Percentiles rank a stretch among this genome's conserved stretches.
Evolutionary conservation across 2,888 invertebrate species (phyloP).

Genomic region (Lasioglossum vierecki): DNA sequence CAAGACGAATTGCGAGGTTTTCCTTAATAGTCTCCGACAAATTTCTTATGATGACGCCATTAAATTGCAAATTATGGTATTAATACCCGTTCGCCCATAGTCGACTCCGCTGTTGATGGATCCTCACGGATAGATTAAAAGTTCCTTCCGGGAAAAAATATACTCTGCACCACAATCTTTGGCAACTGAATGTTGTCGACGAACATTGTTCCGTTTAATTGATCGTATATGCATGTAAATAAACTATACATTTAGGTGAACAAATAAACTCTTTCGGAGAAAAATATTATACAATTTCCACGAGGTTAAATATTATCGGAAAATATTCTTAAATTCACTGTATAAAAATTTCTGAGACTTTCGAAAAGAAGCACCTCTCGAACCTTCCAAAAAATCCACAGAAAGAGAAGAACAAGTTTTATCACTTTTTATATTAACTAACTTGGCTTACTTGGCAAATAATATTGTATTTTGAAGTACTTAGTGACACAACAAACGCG

Average conservation of each 20-base stretch:
- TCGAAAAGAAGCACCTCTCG: neutral
- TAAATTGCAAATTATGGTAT: slow-evolving; percentile 2
- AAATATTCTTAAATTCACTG: too few species aligned
- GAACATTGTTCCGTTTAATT: neutral
- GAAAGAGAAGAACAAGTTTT: neutral
- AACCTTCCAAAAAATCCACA: neutral
- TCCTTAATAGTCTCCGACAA: neutral
- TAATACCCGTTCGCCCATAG: neutral
- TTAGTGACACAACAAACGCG: neutral
- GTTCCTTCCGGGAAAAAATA: neutral
- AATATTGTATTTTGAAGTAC: neutral
- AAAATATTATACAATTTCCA: too few species aligned
- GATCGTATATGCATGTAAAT: neutral
- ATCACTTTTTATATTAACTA: neutral
- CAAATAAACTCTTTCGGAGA: too few species aligned
- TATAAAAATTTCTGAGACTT: neutral
- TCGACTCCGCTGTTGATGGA: neutral
- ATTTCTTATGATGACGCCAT: neutral
- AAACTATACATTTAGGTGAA: neutral
- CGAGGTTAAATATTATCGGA: too few species aligned
- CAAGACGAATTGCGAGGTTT: neutral
- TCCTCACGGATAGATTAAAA: neutral
- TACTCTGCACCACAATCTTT: neutral
- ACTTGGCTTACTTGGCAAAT: neutral
- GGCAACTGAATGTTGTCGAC: neutral